A percentile compares a stretch with the other conserved stretches of the same genome.
Conservation (phyloP, 2,113 vertebrate genomes). For the Hippocampus barbouri region DNA sequence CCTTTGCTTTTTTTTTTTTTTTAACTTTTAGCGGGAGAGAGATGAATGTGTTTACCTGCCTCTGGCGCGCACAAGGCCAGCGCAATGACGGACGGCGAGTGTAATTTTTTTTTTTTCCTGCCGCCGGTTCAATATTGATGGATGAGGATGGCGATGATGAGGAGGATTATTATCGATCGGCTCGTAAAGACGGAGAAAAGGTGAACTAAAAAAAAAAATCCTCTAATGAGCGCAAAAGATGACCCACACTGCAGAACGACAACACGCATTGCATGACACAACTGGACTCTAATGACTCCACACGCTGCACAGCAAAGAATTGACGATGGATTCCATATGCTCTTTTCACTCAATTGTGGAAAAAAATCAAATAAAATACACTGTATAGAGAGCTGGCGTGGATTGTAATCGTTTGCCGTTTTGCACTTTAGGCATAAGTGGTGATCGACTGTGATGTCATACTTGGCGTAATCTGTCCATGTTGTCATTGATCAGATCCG, state of each 20-base stretch:
- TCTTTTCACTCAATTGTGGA: too few relatives aligned
- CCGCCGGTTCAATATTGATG: neutral
- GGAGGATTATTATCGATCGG: neutral
- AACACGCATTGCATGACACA: neutral
- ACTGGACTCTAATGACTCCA: too few relatives aligned
- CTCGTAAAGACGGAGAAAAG: neutral
- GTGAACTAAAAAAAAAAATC: neutral
- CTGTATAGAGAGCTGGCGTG: too few relatives aligned
- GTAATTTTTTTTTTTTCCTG: neutral
- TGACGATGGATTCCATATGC: too few relatives aligned
- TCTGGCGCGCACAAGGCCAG: neutral
- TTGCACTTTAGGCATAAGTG: too few relatives aligned
- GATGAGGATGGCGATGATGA: neutral
- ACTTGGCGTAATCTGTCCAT: too few relatives aligned
- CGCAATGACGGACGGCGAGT: neutral
- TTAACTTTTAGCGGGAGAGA: neutral
- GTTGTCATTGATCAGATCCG: too few relatives aligned
- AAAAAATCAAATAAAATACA: too few relatives aligned
- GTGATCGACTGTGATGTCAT: too few relatives aligned
- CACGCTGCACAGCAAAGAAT: too few relatives aligned
- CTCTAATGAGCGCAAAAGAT: neutral
- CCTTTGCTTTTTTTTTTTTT: neutral
- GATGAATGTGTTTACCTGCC: neutral
- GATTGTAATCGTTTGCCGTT: too few relatives aligned
- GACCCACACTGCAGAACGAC: neutral